Evolutionary conservation across 2,113 vertebrate genomes (phyloP), one percentile per base, ranked within the genome.

Genomic region (Trogon melanurus): DNA sequence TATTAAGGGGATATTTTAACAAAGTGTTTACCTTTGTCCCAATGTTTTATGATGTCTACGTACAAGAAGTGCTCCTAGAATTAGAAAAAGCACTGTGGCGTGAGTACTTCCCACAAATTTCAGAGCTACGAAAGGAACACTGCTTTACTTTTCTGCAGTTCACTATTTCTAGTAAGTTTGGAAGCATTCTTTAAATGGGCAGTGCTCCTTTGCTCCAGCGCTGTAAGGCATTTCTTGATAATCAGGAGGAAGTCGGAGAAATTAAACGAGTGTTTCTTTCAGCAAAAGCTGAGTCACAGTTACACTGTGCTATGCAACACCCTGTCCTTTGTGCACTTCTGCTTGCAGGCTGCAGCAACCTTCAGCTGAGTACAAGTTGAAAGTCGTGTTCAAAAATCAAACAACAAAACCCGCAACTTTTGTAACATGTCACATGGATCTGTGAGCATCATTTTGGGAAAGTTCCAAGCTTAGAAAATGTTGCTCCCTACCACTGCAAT

Each of bases 371-470:
- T 86, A 73, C 83, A 94, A 92, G 69, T 44, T 48, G 23, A 87
- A 85, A 96, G 94, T 92, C 94, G 47, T 78, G 75, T 34, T 96
- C 93, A 75, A 88, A 95, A 92, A 92, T 19, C 94, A 93, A 93
- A 94, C 80, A 76, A 85, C 92, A 83, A 91, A 34, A 75, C 87
- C 87, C 80, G 88, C 95, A 92, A 78, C 88, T 96, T 87, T 38
- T 93, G 92, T 93, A 96, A 96, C 36, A 48, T 50, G 66, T 96
- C 96, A 97, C 95, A 96, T 88, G 96, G 76, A 89, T 64, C 79
- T 86, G 51, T 91, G 75, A 89, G 89, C 61, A 71, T 82, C 88
- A 95, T 58, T 91, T 58, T 60, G 88, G 84, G 89, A 73, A 96
- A 93, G 65, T 88, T 96, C 61, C 90, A 93, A 86, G 20, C 85